Evolutionary conservation across 2,888 invertebrate genomes (phyloP), one percentile per base, ranked within the genome.

Genomic region (Drosophila multiciliata): DNA sequence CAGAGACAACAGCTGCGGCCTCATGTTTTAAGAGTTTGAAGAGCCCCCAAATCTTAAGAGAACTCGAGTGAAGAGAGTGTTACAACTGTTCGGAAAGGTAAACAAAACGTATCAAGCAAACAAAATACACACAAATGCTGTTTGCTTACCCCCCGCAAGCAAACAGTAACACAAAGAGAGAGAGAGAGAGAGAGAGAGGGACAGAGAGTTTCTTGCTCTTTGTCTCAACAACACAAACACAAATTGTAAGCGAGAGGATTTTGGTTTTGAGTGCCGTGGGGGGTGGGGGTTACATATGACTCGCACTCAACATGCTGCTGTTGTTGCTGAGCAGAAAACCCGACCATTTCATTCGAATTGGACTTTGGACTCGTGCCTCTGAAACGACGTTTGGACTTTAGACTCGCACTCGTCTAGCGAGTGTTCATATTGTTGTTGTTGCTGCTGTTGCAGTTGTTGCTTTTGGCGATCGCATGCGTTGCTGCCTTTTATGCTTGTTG

Each of bases 361-460:
- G 85, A 85, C 88, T 85, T 85, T 85, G 87, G 78, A 89, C 89
- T 70, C 71, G 65, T 62, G 85, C 54, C 87, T 77, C 83, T 83
- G 73, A 88, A 88, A 75, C 53, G 83, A 54, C 73, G 71, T 73
- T 77, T 84, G 85, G 89, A 85, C 85, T 85, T 85, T 85, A 87
- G 87, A 85, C 89, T 85, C 74, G 71, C 89, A 87, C 78, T 86
- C 86, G 75, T 61, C 73, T 61, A 67, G 76, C 73, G 90, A 90
- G 83, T 90, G 83, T 82, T 78, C 66, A 66, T 58, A 36, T 67
- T 65, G 49, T 58, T 66, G 26, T 59, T 42, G 48, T 54, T 55
- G 17, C 36, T 73, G 23, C 55, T 53, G 53, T 35, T 35, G 53
- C 15, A 20, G 33, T 23, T 87, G 64, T 66, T 82, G 72, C 52